phyloP scores from a whole-genome alignment of 1,140 invertebrate genomes.

The Grapholita molesta region DNA sequence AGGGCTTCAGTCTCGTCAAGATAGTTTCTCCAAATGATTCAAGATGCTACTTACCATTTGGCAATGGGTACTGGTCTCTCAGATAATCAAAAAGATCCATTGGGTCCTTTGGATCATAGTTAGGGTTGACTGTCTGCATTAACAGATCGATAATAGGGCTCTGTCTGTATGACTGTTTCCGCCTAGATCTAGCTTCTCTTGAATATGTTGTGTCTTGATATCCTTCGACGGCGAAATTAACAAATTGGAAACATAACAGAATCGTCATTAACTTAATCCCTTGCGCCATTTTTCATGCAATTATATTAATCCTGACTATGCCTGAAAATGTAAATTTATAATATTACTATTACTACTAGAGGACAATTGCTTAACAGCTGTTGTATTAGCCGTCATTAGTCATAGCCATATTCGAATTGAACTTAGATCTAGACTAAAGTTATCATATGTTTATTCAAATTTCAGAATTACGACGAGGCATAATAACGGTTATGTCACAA shows the following conservation, averaged over 20 bases:
- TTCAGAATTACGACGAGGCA: no score
- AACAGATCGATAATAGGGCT: constrained; percentile 40
- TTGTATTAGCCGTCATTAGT: no score
- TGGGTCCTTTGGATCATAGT: constrained; percentile 35
- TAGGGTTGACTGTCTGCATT: constrained; percentile 40
- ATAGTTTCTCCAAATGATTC: no score
- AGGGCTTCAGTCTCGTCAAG: no score
- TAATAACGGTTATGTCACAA: no score
- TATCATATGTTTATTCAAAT: no score
- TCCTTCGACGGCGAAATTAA: neutral
- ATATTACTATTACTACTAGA: neutral
- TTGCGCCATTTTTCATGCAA: constrained; percentile 5
- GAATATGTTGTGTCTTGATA: no score
- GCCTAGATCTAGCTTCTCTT: neutral
- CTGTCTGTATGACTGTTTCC: constrained; percentile 29
- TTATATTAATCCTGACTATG: neutral
- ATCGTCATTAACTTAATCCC: neutral
- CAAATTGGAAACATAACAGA: neutral
- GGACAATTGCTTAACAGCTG: no score
- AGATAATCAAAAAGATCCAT: constrained; percentile 52
- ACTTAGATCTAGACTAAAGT: no score
- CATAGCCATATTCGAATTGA: no score
- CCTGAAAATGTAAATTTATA: neutral
- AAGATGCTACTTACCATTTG: constrained; percentile 51
- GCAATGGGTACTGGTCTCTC: constrained; percentile 52